A percentile compares a stretch with the other conserved stretches of the same genome.
Evolutionary conservation across 2,888 invertebrate genomes (phyloP).

Genomic region (Aphodius sticticus): DNA sequence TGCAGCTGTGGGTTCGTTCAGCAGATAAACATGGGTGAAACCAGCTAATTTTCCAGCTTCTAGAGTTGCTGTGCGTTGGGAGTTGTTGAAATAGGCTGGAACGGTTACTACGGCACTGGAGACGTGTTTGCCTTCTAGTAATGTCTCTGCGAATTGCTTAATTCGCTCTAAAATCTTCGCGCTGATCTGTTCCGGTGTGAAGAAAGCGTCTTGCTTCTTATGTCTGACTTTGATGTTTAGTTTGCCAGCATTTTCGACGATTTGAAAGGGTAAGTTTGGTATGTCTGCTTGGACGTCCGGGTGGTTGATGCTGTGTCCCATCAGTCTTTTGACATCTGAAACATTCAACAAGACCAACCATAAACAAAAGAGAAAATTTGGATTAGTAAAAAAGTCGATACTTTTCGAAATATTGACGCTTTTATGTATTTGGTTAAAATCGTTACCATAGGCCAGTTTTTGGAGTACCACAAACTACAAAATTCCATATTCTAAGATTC

Average conservation of each 20-base stretch:
- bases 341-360: constrained; percentile 30
- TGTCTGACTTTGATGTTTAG: constrained; percentile 39
- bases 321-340: constrained; percentile 48
- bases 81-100: constrained; percentile 48
- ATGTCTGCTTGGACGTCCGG: constrained; percentile 42
- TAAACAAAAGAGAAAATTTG: no score
- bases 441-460: no score
- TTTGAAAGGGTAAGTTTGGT: constrained; percentile 41
- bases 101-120: constrained; percentile 47
- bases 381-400: no score
- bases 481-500: no score
- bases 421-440: no score
- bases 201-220: constrained; percentile 32
- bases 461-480: no score
- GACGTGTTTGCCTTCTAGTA: constrained; percentile 37
- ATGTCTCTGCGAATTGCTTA: constrained; percentile 39
- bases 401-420: no score
- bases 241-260: constrained; percentile 38
- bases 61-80: constrained; percentile 46
- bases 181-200: constrained; percentile 43
- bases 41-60: constrained; percentile 45
- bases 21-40: constrained; percentile 42
- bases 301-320: constrained; percentile 45
- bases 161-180: constrained; percentile 41
- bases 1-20: constrained; percentile 48